phyloP scores from a whole-genome alignment of 2,113 vertebrate species.

The Caloenas nicobarica region DNA sequence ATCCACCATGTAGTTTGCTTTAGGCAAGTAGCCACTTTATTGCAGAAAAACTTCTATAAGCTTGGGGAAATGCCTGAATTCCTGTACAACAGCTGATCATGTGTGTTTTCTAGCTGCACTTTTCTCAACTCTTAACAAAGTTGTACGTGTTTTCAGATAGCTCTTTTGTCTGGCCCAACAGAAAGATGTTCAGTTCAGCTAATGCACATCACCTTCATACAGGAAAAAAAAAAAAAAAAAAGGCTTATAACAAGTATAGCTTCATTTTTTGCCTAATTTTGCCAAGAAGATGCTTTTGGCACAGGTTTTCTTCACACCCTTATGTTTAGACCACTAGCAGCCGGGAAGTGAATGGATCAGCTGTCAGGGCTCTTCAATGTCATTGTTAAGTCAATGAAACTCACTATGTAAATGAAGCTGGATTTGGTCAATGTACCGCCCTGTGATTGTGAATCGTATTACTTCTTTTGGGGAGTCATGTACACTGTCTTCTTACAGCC shows the following conservation, averaged over 20 bases:
- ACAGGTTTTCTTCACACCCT: not conserved
- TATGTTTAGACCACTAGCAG: not conserved
- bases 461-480: not conserved
- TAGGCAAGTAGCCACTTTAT: not conserved
- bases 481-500: not conserved
- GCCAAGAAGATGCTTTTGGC: not conserved
- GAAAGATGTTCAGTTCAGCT: not conserved
- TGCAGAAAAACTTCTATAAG: not conserved
- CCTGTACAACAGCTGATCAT: not conserved
- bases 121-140: not conserved
- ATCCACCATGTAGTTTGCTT: not conserved
- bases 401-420: not conserved
- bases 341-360: not conserved
- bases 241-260: not conserved
- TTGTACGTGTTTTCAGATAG: not conserved
- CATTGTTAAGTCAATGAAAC: not conserved
- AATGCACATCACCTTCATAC: not conserved
- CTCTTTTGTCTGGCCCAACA: not conserved
- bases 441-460: fast-evolving
- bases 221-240: not conserved
- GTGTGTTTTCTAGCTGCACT: not conserved
- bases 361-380: not conserved
- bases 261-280: not conserved
- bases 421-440: not conserved
- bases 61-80: not conserved